These are phyloP conservation scores for Caenorhabditis sp. DNA, from an alignment of 2,888 invertebrate genomes.

Conservation along the genomic window DNA sequence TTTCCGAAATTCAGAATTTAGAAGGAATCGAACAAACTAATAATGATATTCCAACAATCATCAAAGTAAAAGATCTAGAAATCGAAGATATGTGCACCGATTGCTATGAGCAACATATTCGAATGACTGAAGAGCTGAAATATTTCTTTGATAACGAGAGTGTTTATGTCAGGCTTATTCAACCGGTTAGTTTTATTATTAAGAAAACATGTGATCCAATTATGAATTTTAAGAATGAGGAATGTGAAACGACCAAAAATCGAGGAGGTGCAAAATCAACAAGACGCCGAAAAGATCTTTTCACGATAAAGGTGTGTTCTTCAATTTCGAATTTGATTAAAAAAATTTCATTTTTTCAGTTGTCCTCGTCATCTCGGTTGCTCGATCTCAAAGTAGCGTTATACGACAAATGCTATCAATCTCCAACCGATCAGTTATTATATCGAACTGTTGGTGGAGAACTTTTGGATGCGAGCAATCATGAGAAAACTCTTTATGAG, in stretches of 20 bases:
- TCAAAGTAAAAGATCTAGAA: conserved; percentile 15
- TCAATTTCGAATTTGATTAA: background rate
- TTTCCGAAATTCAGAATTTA: conserved; percentile 19
- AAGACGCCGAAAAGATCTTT: conserved; percentile 28
- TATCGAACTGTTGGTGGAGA: conserved; percentile 36
- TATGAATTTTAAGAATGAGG: background rate
- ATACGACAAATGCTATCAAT: conserved; percentile 47
- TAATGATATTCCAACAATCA: background rate
- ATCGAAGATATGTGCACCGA: conserved; percentile 38
- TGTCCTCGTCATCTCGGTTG: conserved; percentile 56
- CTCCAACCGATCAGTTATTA: conserved; percentile 51
- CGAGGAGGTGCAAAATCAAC: conserved; percentile 20
- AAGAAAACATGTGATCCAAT: too few relatives aligned
- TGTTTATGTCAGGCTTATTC: conserved; percentile 62
- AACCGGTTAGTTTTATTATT: conserved; percentile 9
- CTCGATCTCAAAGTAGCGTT: conserved; percentile 61
- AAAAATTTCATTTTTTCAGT: conserved; percentile 25
- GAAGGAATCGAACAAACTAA: conserved; percentile 19
- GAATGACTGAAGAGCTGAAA: conserved; percentile 21
- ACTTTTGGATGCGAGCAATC: conserved; percentile 23
- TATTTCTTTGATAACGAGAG: conserved; percentile 43
- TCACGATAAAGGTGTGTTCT: conserved; percentile 5
- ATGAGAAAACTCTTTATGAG: conserved; percentile 58
- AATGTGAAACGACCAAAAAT: conserved; percentile 13
- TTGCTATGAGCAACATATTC: conserved; percentile 38